These are phyloP conservation scores for Oeneis ivallda DNA, from an alignment of 2,888 invertebrate genomes.

Conservation along the genomic window DNA sequence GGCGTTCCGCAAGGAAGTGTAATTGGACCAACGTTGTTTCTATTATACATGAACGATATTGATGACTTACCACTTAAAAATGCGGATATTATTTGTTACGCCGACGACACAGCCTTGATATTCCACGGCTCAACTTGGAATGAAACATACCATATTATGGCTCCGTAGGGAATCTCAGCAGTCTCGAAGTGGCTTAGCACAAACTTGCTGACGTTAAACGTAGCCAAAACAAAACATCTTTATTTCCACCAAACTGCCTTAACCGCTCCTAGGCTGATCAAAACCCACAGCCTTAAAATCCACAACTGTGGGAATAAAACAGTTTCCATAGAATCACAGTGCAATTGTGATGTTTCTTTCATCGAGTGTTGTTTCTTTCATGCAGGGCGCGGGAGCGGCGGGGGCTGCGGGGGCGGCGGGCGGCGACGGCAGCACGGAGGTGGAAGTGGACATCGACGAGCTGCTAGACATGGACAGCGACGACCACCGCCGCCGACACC, in stretches of 20 bases:
- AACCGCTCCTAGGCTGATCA: not conserved
- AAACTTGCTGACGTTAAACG: too few relatives aligned
- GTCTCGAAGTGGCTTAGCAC: too few relatives aligned
- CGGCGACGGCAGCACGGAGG: conserved; percentile 79
- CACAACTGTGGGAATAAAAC: conserved; percentile 6
- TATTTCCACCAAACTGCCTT: conserved; percentile 26
- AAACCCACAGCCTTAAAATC: conserved; percentile 5
- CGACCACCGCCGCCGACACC: conserved; percentile 89
- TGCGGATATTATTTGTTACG: conserved; percentile 31
- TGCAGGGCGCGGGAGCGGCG: not conserved
- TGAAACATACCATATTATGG: too few relatives aligned
- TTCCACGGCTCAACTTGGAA: too few relatives aligned
- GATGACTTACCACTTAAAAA: not conserved
- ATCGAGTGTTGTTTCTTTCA: too few relatives aligned
- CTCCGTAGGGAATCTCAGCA: too few relatives aligned
- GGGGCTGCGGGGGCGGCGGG: conserved; percentile 66
- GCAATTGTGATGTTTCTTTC: conserved; percentile 2
- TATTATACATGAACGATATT: conserved; percentile 28
- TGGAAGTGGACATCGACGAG: conserved; percentile 97
- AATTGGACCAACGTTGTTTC: conserved; percentile 32
- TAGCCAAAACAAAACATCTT: too few relatives aligned
- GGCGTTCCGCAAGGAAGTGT: conserved; percentile 34
- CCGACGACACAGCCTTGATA: conserved; percentile 31
- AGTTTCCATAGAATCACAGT: not conserved
- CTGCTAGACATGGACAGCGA: conserved; percentile 96